Base-by-base conservation (phyloP, 2,797 vertebrate genomes). In the Brachyrhaphis roseni region DNA sequence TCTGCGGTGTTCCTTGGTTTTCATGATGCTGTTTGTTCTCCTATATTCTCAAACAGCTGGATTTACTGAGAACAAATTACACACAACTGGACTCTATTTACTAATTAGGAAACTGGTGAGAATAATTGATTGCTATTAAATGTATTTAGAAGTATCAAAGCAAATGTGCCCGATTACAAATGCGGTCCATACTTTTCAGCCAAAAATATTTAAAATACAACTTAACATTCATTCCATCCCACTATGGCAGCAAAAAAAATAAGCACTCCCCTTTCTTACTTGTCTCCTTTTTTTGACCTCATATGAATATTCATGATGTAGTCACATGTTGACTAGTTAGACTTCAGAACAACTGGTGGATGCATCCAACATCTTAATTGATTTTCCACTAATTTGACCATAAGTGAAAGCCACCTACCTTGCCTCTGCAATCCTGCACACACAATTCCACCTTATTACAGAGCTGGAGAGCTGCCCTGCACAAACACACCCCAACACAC, bases 401-500 rank as follows among this genome's bases (percentile, higher is more conserved):
- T 47, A 79, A 78, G 80, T 55, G 5, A 84, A 79, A 70, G 59
- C 76, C 39, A 79, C 78, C 82, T 74, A 78, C 81, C 75, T 59
- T 66, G 70, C 71, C 76, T 78, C 74, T 74, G 84, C 91, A 84
- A 74, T 46, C 47, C 72, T 73, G 73, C 41, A 3, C 72, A 82
- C 75, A 81, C 75, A 78, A 39, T 82, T 78, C 72, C 78, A 83
- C 82, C 74, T 78, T 82, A 83, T 89, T 90, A 81, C 26, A 80
- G 47, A 81, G 85, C 83, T 77, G 84, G 16, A 36, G 57, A 78
- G 70, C 75, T 75, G 74, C 64, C 16, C n/a, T 59, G 18, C 78
- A 73, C 77, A 78, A 8, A 72, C 70, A 81, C 71, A 77, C 59
- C 84, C 72, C 55, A 75, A 36, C 79, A 82, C 79, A 78, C 79